Base-by-base conservation (phyloP, 2,888 invertebrate genomes). In the Noctua pronuba region DNA sequence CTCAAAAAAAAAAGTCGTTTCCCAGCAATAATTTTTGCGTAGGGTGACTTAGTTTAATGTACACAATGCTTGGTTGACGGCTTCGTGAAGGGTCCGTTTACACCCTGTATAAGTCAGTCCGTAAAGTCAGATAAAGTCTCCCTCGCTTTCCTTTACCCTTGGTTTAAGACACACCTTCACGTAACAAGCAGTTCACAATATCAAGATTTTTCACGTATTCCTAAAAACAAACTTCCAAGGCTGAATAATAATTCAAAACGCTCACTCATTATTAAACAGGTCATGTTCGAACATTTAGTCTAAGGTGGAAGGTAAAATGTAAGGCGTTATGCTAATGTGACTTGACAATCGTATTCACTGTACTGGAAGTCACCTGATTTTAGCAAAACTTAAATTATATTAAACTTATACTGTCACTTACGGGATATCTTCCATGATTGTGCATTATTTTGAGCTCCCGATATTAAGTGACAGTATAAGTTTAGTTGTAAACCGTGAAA, bases 221-320 rank as follows among this genome's bases (percentile, higher is more conserved):
- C 31, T 69, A 31, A 60, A 75, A 76, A 67, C 75, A 55, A 77
- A 85, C 41, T 81, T 68, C 67, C 73, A 80, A 77, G 66, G 41
- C 72, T 76, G 44, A 64, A 82, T 85, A 80, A 82, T 86, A 82
- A 87, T 76, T 89, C 79, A 83, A 83, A 83, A 84, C 83, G 84
- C 76, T 79, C 80, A 89, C 90, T 87, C 82, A 89, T 90, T 87
- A 75, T 67, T 75, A 90, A 82, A 76, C 90, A 79, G 84, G 85
- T 89, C 89, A 80, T 86, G 90, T 90, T 75, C 78, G 73, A 83
- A 77, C 87, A 88, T 89, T 90, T 88, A 89, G 86, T 90, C 88
- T 86, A 76, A 80, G 85, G 82, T 75, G 41, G 41, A 35, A 78
- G 60, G 35, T 65, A 84, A 88, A 89, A 85, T 79, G 72, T 74